Base-by-base conservation (phyloP, 2,888 invertebrate genomes). In the Willowsia nigromaculata region DNA sequence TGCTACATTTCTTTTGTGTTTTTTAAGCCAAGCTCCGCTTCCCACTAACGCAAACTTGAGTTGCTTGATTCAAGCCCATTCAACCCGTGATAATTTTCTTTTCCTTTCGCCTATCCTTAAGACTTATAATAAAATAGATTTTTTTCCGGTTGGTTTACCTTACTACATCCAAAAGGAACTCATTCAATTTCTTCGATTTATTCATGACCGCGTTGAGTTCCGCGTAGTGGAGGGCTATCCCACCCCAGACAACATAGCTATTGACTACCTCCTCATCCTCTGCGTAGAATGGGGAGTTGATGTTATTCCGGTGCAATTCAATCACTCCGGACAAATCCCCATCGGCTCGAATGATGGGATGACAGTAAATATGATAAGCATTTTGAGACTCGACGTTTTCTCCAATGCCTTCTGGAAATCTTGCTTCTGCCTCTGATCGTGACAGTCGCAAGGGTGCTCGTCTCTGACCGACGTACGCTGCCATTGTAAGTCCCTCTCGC, bases 161-260 rank as follows among this genome's bases (percentile, higher is more conserved):
- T 74, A 97, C 97, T 47, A 97, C 97, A 80, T 96, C 96, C 78
- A 97, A 94, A 0, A 97, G 95, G 93, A 97, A 97, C 90, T 96
- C 96, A 74, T 96, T 96, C 91, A 97, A 95, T 92, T 96, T 96
- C 89, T 96, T 95, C 93, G 97, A 96, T 93, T 96, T 96, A 91
- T 95, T 95, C 95, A 96, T 96, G 92, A 95, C 95, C 91, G 95
- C 94, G 93, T 96, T 96, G 88, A 96, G 94, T 92, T 96, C 96
- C 40, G 96, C 95, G 93, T 96, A 96, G 93, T 96, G 96, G 7
- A 96, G 94, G 0, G 96, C 95, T 82, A 96, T 95, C 62, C 96
- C 96, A 25, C 96, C 96, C 96, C 96, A 96, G 0, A 96, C 95
- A 84, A 96, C 93, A 93, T 96, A 96, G 90, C 95, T 95, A 78